Conservation (phyloP, 2,888 invertebrate species). For the Epirrhoe tristata region DNA sequence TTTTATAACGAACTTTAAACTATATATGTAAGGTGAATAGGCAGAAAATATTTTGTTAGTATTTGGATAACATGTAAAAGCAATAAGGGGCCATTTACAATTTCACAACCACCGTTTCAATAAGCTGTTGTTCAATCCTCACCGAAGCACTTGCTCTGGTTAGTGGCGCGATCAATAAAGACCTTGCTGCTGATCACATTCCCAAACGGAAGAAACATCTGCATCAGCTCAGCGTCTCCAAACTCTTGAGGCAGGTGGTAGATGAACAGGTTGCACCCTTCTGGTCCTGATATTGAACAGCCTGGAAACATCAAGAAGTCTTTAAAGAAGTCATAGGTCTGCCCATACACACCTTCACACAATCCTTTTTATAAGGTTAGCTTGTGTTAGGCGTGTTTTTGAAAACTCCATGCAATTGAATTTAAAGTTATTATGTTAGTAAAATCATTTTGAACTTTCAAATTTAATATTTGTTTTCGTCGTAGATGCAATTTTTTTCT, state of each 20-base stretch:
- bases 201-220: slow-evolving; percentile 99
- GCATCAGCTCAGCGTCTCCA: slow-evolving; percentile 99
- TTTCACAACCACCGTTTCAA: slow-evolving; percentile 2
- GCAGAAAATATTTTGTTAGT: not conserved
- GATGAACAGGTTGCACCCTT: slow-evolving; percentile 99
- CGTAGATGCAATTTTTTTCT: not conserved
- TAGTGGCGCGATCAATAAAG: slow-evolving; percentile 99
- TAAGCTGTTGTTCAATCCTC: not conserved
- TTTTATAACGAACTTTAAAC: not conserved
- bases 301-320: slow-evolving; percentile 92
- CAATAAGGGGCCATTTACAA: not conserved
- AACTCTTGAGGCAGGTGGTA: slow-evolving; percentile 99
- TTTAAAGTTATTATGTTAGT: not conserved
- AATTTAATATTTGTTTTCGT: not conserved
- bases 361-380: slow-evolving; percentile 22
- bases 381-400: slow-evolving; percentile 29
- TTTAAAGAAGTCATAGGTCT: slow-evolving; percentile 88
- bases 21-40: not conserved
- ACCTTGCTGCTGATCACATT: slow-evolving; percentile 99
- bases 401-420: slow-evolving; percentile 10
- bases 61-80: not conserved
- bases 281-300: slow-evolving; percentile 98
- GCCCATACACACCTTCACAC: slow-evolving; percentile 63
- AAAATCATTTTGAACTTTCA: not conserved
- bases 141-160: slow-evolving; percentile 99